Conservation (phyloP, 2,113 vertebrate species). For the Tautogolabrus adspersus region DNA sequence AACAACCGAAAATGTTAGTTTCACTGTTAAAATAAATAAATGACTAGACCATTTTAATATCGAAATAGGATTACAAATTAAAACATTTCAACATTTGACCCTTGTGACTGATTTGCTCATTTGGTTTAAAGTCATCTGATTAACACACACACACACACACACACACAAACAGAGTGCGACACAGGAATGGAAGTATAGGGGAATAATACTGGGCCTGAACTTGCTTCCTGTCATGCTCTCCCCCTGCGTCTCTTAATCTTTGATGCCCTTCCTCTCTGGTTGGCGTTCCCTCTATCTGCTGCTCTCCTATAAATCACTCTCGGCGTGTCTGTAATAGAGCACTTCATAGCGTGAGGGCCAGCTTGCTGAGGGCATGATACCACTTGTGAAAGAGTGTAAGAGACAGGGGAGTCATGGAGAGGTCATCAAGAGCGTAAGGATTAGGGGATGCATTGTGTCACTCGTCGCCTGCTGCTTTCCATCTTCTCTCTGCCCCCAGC, state of each 20-base stretch:
- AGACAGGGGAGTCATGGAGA: not conserved
- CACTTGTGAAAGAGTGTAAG: slow-evolving; percentile 4
- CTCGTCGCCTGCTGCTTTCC: slow-evolving; percentile 58
- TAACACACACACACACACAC: slow-evolving; percentile 9
- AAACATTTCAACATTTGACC: not conserved
- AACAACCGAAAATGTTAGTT: no score
- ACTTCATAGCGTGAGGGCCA: slow-evolving; percentile 8
- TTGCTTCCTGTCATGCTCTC: slow-evolving; percentile 48
- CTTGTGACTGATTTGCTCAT: slow-evolving; percentile 33
- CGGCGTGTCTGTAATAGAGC: not conserved
- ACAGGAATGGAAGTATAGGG: not conserved
- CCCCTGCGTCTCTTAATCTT: slow-evolving; percentile 13
- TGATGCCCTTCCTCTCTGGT: slow-evolving; percentile 42
- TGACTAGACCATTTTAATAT: no score
- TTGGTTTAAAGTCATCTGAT: slow-evolving; percentile 36
- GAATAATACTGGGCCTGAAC: slow-evolving; percentile 52
- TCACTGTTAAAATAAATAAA: no score
- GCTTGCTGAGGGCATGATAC: slow-evolving; percentile 21
- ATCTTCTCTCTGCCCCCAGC: slow-evolving; percentile 24
- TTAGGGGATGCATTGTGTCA: slow-evolving; percentile 49
- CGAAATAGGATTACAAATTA: no score
- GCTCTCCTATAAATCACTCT: slow-evolving; percentile 14
- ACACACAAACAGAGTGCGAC: not conserved
- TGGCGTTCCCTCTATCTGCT: slow-evolving; percentile 7
- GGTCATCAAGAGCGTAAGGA: slow-evolving; percentile 38